These are phyloP conservation scores for Mus spretus DNA, from an alignment of 2,797 vertebrate species.

Conservation along the genomic window DNA sequence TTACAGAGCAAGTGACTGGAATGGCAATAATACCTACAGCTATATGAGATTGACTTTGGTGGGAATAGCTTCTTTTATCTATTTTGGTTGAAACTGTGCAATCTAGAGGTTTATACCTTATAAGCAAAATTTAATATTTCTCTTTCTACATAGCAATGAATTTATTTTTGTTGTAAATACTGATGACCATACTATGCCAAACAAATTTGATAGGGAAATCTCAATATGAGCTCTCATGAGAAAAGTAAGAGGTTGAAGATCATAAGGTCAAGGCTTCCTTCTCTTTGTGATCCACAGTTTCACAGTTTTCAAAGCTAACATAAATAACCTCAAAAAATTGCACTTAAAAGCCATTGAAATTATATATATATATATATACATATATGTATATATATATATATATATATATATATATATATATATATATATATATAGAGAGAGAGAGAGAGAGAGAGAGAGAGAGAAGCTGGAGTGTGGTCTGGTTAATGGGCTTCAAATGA, in stretches of 20 bases:
- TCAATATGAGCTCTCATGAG: slow-evolving; percentile 27
- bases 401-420: too few species aligned
- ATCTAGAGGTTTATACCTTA: slow-evolving; percentile 24
- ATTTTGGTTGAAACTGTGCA: slow-evolving; percentile 25
- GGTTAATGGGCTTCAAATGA: not conserved
- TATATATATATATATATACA: too few species aligned
- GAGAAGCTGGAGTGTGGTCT: not conserved
- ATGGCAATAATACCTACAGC: not conserved
- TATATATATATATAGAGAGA: too few species aligned
- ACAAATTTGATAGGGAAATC: not conserved
- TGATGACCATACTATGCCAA: not conserved
- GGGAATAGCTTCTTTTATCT: not conserved
- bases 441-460: not conserved
- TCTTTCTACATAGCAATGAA: not conserved
- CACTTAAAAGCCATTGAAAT: slow-evolving; percentile 46
- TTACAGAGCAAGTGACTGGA: not conserved
- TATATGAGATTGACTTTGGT: not conserved
- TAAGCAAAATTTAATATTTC: not conserved
- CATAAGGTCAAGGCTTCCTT: not conserved
- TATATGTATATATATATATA: too few species aligned
- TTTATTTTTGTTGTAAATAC: not conserved
- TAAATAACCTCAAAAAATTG: slow-evolving; percentile 20
- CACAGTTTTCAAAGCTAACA: not conserved
- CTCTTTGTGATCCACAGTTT: slow-evolving; percentile 20
- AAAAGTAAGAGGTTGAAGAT: not conserved